Percentiles rank a stretch among this genome's conserved stretches.
Evolutionary conservation across 2,888 invertebrate species (phyloP).

Genomic region (Drosophila pegasa): DNA sequence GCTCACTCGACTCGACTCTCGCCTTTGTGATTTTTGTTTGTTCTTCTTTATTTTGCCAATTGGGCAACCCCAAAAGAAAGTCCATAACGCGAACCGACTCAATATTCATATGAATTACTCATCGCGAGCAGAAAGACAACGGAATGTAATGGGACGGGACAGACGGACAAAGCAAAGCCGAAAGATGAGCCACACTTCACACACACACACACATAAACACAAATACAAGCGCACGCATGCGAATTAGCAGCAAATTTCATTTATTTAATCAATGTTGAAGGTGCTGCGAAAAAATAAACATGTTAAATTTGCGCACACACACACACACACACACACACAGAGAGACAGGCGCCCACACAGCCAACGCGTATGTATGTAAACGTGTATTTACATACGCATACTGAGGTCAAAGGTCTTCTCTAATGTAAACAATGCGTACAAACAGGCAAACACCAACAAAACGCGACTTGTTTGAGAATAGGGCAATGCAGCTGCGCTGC

Average conservation of each 20-base stretch:
- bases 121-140: slow-evolving; percentile 24
- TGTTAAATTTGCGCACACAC: slow-evolving; percentile 25
- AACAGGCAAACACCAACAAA: slow-evolving; percentile 22
- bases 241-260: slow-evolving; percentile 37
- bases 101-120: slow-evolving; percentile 41
- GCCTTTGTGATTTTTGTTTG: slow-evolving; percentile 12
- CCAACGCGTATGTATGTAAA: background rate
- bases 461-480: slow-evolving; percentile 20
- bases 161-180: slow-evolving; percentile 40
- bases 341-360: slow-evolving; percentile 10
- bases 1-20: slow-evolving; percentile 20
- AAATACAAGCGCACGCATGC: slow-evolving; percentile 36
- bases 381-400: slow-evolving; percentile 20
- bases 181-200: slow-evolving; percentile 36
- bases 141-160: slow-evolving; percentile 29
- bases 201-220: background rate
- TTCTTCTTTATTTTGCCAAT: slow-evolving; percentile 36
- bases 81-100: slow-evolving; percentile 30
- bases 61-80: slow-evolving; percentile 60
- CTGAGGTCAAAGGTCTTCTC: slow-evolving; percentile 70
- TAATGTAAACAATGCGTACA: slow-evolving; percentile 36
- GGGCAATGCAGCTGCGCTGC: slow-evolving; percentile 18
- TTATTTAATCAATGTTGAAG: slow-evolving; percentile 48
- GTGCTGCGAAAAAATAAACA: slow-evolving; percentile 1
- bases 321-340: background rate